A percentile compares a stretch with the other conserved stretches of the same genome.
Evolutionary conservation across 2,113 vertebrate species (phyloP).

Genomic region (Myodes glareolus): DNA sequence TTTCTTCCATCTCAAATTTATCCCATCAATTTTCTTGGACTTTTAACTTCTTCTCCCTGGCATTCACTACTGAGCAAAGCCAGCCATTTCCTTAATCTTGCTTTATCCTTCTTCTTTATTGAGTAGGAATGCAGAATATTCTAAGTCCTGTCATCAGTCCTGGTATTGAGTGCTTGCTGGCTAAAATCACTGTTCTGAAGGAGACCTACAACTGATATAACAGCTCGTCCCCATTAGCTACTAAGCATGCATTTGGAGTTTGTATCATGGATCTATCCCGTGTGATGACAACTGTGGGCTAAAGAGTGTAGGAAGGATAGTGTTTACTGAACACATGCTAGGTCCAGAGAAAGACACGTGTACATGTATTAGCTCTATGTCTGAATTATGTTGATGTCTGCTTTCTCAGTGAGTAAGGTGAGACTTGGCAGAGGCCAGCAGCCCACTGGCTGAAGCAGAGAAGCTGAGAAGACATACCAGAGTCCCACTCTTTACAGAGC

Average conservation of each 20-base stretch:
- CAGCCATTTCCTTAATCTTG: conserved; percentile 26
- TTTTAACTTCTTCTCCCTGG: conserved; percentile 25
- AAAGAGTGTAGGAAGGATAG: neutral
- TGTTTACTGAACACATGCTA: neutral
- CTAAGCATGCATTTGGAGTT: neutral
- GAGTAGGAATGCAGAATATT: neutral
- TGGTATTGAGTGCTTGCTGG: neutral
- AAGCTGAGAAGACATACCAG: neutral
- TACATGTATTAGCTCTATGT: neutral
- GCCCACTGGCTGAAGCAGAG: neutral
- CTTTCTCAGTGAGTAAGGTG: neutral
- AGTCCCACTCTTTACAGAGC: neutral
- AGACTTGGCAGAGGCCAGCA: neutral
- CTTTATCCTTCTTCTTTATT: conserved; percentile 14
- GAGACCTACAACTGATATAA: neutral
- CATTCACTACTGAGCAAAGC: conserved; percentile 24
- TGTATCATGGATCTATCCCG: neutral
- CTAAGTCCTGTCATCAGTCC: neutral
- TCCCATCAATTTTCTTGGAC: neutral
- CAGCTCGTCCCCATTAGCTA: no score
- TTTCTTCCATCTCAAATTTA: neutral
- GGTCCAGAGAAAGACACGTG: neutral
- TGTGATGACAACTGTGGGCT: neutral
- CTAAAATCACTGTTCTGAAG: neutral
- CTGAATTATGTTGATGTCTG: neutral